Conservation (phyloP, 1,140 invertebrate species). For the Bombus waltoni region DNA sequence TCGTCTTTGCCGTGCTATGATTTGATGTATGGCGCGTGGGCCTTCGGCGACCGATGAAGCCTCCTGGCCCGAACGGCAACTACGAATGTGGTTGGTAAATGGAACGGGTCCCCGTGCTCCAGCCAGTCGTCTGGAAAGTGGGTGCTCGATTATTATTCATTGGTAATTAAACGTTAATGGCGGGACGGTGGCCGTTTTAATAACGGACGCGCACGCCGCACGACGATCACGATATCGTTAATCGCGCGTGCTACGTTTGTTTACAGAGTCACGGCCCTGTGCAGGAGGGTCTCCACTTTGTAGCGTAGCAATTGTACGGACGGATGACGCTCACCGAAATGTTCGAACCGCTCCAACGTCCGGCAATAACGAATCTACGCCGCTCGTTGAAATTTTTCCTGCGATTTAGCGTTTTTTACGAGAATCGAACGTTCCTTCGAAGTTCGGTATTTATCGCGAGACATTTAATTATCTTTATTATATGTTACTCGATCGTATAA, state of each 20-base stretch:
- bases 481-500: not conserved
- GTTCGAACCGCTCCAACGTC: not conserved
- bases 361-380: not conserved
- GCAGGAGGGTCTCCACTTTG: not conserved
- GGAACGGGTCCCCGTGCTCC: not conserved
- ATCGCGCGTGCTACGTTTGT: constrained; percentile 1
- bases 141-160: constrained; percentile 19
- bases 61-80: not conserved
- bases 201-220: not conserved
- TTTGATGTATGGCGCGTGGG: constrained; percentile 13
- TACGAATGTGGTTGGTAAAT: not conserved
- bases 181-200: not conserved
- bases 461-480: not conserved
- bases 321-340: not conserved
- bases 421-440: too few species aligned
- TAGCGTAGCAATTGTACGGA: not conserved
- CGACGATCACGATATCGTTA: constrained; percentile 1
- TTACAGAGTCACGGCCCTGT: not conserved
- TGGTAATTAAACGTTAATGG: constrained; percentile 23
- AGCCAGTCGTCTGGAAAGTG: not conserved
- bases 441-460: not conserved
- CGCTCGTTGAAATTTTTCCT: not conserved
- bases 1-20: constrained; percentile 50
- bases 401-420: not conserved
- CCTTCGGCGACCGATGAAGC: not conserved